Evolutionary conservation across 2,888 invertebrate genomes (phyloP).

Genomic region (Fissipunctia ypsillon): DNA sequence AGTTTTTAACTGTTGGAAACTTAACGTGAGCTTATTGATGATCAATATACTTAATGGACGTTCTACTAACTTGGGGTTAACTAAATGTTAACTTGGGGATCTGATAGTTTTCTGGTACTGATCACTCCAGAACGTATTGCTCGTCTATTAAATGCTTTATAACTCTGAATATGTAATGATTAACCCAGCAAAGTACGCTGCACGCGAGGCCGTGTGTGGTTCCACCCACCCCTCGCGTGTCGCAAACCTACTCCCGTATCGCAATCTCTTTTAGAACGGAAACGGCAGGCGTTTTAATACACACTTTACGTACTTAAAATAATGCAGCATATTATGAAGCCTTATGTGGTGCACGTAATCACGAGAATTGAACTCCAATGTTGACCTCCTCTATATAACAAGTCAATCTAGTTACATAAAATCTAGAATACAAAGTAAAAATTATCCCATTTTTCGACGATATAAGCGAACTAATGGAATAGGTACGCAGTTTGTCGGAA

Average conservation of each 20-base stretch:
- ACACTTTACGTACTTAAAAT: slow-evolving; percentile 30
- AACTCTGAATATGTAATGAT: slow-evolving; percentile 15
- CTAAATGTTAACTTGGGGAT: neutral
- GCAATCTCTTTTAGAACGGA: slow-evolving; percentile 7
- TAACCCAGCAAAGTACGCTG: slow-evolving; percentile 3
- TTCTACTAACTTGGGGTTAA: neutral
- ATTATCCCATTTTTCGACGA: slow-evolving; percentile 19
- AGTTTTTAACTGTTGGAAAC: neutral
- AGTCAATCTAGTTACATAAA: slow-evolving; percentile 52
- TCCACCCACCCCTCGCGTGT: neutral
- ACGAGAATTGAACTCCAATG: slow-evolving; percentile 55
- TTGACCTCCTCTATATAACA: slow-evolving; percentile 50
- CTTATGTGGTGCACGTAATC: slow-evolving; percentile 52
- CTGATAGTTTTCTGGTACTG: neutral
- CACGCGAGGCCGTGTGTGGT: neutral
- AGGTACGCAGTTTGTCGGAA: slow-evolving; percentile 6
- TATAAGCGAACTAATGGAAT: slow-evolving; percentile 13
- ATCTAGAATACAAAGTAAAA: neutral
- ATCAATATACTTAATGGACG: neutral
- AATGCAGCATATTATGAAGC: slow-evolving; percentile 45
- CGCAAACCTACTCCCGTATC: slow-evolving; percentile 6
- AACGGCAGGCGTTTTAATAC: slow-evolving; percentile 18
- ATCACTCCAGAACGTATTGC: slow-evolving; percentile 16
- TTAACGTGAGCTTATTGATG: neutral
- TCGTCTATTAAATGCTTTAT: neutral